These are phyloP conservation scores for Hemicordylus capensis DNA, from an alignment of 2,113 vertebrate species.

Conservation along the genomic window DNA sequence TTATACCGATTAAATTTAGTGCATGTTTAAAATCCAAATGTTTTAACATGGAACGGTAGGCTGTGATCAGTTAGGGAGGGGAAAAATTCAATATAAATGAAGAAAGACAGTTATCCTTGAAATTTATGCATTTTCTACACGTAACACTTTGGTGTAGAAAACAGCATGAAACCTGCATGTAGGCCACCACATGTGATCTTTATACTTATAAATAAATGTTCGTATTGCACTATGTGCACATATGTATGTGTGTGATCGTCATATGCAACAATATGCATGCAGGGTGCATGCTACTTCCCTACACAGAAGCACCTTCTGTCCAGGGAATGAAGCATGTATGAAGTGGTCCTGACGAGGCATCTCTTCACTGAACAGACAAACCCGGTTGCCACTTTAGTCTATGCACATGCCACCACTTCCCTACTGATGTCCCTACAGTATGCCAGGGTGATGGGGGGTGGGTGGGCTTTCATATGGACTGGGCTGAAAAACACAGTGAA, in stretches of 20 bases:
- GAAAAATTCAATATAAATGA: neutral
- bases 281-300: neutral
- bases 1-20: neutral
- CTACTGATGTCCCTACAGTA: neutral
- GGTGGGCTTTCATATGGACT: neutral
- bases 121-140: conserved; percentile 22
- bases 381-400: neutral
- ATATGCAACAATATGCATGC: neutral
- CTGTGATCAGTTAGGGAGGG: neutral
- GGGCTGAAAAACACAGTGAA: neutral
- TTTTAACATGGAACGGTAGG: neutral
- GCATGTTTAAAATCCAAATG: neutral
- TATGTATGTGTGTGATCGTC: neutral
- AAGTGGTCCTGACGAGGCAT: neutral
- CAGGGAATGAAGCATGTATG: neutral
- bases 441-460: neutral
- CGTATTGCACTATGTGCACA: too few species aligned
- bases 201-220: too few species aligned
- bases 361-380: neutral
- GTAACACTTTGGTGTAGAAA: neutral
- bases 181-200: neutral
- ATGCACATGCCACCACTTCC: neutral
- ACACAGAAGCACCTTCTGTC: neutral
- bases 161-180: neutral
- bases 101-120: neutral